Conservation (phyloP, 2,113 vertebrate genomes). For the Pachycephala philippinensis region DNA sequence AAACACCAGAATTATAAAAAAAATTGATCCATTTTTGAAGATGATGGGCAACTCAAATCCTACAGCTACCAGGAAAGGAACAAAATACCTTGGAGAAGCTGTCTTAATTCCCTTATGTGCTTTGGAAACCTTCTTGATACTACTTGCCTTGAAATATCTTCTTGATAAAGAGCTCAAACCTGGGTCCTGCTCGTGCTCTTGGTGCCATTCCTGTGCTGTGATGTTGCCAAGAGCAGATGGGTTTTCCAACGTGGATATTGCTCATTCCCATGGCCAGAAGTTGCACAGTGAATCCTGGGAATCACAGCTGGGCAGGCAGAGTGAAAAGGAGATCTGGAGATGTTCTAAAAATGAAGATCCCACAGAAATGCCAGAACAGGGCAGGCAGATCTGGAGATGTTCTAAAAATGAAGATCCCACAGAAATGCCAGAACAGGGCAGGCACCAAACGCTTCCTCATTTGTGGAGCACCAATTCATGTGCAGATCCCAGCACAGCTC, state of each 20-base stretch:
- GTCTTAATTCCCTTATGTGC: neutral
- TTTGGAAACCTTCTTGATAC: neutral
- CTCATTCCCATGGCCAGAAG: neutral
- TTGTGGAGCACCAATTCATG: neutral
- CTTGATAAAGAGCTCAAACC: neutral
- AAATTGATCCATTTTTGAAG: neutral
- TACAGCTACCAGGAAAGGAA: neutral
- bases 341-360: neutral
- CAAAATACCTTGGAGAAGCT: neutral
- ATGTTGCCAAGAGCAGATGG: neutral
- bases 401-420: neutral
- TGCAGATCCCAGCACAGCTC: neutral
- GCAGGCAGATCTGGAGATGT: neutral
- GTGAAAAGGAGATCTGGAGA: neutral
- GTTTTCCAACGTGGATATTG: neutral
- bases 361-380: neutral
- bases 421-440: neutral
- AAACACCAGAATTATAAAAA: neutral
- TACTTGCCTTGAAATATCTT: neutral
- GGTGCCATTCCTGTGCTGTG: accelerated
- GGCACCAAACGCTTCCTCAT: neutral
- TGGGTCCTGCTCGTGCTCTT: accelerated
- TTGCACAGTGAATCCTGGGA: neutral
- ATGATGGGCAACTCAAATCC: neutral
- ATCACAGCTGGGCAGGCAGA: neutral